Conservation (phyloP, 92 coral and sea anemone genomes). For the Siderastrea siderea region DNA sequence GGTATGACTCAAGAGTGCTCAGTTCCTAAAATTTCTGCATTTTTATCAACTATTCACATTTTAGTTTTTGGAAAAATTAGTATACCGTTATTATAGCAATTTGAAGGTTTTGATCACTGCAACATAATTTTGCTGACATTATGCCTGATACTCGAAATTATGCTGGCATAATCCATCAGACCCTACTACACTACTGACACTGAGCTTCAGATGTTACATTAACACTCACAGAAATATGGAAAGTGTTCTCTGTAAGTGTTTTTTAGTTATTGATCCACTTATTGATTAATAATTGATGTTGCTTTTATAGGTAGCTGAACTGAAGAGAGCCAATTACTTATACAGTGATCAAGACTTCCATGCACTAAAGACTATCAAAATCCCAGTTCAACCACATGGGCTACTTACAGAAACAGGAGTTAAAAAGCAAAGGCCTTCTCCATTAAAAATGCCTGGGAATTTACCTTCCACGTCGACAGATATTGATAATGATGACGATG, state of each 20-base stretch:
- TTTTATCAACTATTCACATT: too few relatives aligned
- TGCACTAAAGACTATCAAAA: constrained; percentile 92
- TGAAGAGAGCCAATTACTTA: constrained; percentile 89
- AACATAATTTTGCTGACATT: too few relatives aligned
- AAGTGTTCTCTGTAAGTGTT: not conserved
- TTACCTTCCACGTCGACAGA: constrained; percentile 54
- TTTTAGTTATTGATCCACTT: not conserved
- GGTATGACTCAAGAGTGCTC: too few relatives aligned
- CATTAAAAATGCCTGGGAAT: constrained; percentile 55
- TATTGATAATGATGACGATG: constrained; percentile 45
- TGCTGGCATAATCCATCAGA: too few relatives aligned
- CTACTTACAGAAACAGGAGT: constrained; percentile 86
- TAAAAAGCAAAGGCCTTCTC: constrained; percentile 76
- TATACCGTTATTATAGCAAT: too few relatives aligned
- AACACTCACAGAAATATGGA: too few relatives aligned
- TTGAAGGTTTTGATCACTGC: too few relatives aligned
- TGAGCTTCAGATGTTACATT: too few relatives aligned
- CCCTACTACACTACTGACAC: too few relatives aligned
- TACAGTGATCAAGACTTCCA: constrained; percentile 97
- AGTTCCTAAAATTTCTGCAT: too few relatives aligned
- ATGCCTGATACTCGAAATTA: too few relatives aligned
- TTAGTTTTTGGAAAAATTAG: too few relatives aligned
- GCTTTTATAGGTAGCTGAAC: constrained; percentile 84
- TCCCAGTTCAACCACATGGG: constrained; percentile 95
- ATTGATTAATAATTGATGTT: constrained; percentile 1